Base-by-base conservation (phyloP, 1,140 invertebrate species). In the Panagrolaimus sp. region DNA sequence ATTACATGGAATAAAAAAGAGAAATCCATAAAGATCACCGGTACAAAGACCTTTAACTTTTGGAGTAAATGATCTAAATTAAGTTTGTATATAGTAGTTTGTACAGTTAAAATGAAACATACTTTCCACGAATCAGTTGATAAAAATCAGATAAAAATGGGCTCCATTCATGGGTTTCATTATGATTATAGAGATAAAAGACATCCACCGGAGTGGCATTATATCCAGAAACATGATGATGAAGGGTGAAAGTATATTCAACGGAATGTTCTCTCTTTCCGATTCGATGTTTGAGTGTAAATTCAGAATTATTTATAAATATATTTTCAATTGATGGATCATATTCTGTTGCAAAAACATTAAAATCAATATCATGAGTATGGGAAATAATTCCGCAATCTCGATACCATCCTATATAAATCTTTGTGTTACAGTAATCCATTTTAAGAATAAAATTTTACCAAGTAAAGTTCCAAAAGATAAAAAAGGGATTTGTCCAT, bases 361-460 rank as follows among this genome's bases (percentile, higher is more conserved):
- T 26, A 28, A 21, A 58, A 58, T 58, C 52, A 6, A 58, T 24
- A 14, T 58, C 52, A 12, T 21, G 21, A 5, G 52, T 58, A 14
- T 58, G 52, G 0, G 52, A 28, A n/a, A 58, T 58, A 28, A 58
- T 58, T 21, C 52, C 52, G 17, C 52, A 58, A 14, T 58, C 52
- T 12, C 52, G 52, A 14, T 58, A 58, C 52, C 52, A 58, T 21
- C 52, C 52, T 58, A 4, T 26, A 58, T n/a, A 8, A 4, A 1
- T 8, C 15, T 38, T 38, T 38, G 32, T 38, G 32, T 4, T 38
- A 24, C 17, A 21, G 21, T 58, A 58, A n/a, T 12, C 4, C 10
- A 28, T 0, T 21, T 52, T 8, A 14, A 8, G 48, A 0, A 14
- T 0, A 14, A 7, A 21, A 7, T 52, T 52, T 12, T 58, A 58